Base-by-base conservation (phyloP, 2,888 invertebrate genomes). In the Ypsolopha scabrella region DNA sequence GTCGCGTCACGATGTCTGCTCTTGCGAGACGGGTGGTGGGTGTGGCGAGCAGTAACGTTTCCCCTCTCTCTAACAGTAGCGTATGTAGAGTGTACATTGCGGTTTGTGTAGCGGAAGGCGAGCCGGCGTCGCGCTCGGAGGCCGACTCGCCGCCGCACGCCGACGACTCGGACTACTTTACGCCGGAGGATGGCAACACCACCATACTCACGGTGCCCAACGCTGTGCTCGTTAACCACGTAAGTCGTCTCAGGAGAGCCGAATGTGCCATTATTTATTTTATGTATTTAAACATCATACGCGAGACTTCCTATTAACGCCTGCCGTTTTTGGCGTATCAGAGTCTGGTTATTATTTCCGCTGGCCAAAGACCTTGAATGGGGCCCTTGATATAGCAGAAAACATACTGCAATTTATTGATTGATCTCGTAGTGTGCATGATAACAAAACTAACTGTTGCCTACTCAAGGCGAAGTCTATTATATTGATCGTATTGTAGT, bases 101-200 rank as follows among this genome's bases (percentile, higher is more conserved):
- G 54, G 63, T 63, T 62, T 60, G 57, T 62, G 63, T 58, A 60
- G 58, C 64, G 67, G 53, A 51, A 44, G 56, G 51, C 4, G 24
- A 24, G 24, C 24, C 24, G 24, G 24, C 24, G 24, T 24, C 24
- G 38, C 58, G 52, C 54, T 53, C 51, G 41, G 82, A 85, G 62
- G 85, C 76, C 51, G 89, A 87, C 60, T 81, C 72, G 59, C 73
- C 77, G 65, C 82, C 83, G 61, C 69, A 79, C 57, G 90, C 88
- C 57, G 92, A 92, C 56, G 93, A 93, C 81, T 92, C 93, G 38
- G 93, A 93, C 81, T 93, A 92, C 80, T 93, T 92, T 81, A 92
- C 93, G 41, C 93, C 93, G 34, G 93, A 93, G 72, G 93, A 93
- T 78, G 89, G 91, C 59, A 87, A 89, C 63, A 90, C 91, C 60